A percentile compares a stretch with the other conserved stretches of the same genome.
These are phyloP conservation scores for Sialia sialis DNA, from an alignment of 2,113 vertebrate genomes.

Conservation along the genomic window DNA sequence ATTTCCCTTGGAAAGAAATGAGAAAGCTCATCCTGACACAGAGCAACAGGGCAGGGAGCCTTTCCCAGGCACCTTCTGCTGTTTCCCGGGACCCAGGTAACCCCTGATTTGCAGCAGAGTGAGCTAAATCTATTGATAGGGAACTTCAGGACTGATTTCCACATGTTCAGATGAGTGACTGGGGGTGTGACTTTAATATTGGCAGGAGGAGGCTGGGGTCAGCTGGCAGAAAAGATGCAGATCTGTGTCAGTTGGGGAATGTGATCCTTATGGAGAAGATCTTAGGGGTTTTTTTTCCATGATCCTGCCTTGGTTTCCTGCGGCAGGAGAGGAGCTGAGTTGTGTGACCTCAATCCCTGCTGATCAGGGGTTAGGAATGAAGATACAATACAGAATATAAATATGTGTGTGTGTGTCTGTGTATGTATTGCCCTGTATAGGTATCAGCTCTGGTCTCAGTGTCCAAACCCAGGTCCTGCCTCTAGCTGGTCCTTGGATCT, in stretches of 20 bases:
- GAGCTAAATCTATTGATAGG: background rate
- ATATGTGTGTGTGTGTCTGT: background rate
- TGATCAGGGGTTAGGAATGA: background rate
- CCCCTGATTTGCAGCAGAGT: background rate
- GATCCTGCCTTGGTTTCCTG: background rate
- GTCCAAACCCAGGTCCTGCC: background rate
- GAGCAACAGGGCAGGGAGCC: background rate
- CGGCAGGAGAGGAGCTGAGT: background rate
- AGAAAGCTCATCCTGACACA: background rate
- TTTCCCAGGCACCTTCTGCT: background rate
- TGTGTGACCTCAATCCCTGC: background rate
- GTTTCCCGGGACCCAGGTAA: background rate
- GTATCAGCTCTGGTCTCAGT: background rate
- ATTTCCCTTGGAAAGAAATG: background rate
- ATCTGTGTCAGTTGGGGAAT: background rate
- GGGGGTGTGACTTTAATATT: background rate
- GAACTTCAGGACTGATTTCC: background rate
- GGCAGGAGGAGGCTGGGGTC: background rate
- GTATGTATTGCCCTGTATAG: accelerated
- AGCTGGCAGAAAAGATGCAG: background rate
- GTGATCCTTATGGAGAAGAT: background rate
- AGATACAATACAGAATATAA: accelerated
- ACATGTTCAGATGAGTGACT: background rate
- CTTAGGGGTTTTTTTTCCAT: background rate
- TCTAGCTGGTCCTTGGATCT: background rate